Evolutionary conservation across 2,113 vertebrate genomes (phyloP).

Genomic region (Halichoerus grypus): DNA sequence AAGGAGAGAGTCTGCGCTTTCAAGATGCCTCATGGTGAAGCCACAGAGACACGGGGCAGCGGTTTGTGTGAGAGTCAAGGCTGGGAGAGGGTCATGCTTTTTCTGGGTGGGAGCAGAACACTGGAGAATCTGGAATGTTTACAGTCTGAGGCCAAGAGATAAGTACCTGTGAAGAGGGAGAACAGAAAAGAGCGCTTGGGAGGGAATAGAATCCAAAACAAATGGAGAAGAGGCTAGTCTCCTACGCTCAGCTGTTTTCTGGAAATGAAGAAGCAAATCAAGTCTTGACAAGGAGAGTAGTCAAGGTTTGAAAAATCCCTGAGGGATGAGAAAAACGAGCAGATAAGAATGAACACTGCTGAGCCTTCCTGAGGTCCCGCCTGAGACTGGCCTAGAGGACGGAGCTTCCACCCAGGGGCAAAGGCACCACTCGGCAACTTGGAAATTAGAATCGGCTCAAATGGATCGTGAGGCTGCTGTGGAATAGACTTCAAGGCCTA

Average conservation of each 20-base stretch:
- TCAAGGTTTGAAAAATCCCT: neutral
- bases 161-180: neutral
- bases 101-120: neutral
- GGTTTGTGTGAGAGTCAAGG: neutral
- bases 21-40: neutral
- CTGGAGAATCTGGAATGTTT: neutral
- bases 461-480: slow-evolving; percentile 9
- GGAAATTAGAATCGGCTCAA: neutral
- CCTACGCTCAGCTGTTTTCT: neutral
- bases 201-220: neutral
- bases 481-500: neutral
- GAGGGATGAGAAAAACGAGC: neutral
- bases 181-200: neutral
- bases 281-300: neutral
- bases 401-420: neutral
- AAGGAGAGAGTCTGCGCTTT: neutral
- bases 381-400: neutral
- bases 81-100: neutral
- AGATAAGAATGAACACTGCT: neutral
- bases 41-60: neutral
- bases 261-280: neutral
- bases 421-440: neutral
- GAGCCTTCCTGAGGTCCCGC: neutral
- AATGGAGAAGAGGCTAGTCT: neutral
- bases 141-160: neutral